Evolutionary conservation across 1,140 invertebrate genomes (phyloP).

Genomic region (Nomia melanderi): DNA sequence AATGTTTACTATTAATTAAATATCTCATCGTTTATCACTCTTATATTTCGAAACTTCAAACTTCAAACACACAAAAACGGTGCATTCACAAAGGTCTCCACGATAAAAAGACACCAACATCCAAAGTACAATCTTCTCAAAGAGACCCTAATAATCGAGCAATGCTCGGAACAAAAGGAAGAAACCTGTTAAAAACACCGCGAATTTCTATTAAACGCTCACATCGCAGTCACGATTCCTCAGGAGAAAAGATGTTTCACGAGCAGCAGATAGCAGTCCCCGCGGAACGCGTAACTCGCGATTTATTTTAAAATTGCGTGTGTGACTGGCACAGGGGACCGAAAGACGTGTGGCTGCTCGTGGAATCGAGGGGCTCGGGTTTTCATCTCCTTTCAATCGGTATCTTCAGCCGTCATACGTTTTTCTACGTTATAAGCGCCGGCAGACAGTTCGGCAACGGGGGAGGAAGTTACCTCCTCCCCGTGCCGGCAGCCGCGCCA

Average conservation of each 20-base stretch:
- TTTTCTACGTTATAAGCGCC: conserved; percentile 45
- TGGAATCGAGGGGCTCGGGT: not conserved
- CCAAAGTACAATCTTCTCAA: too few species aligned
- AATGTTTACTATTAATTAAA: too few species aligned
- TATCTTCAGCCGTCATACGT: conserved; percentile 42
- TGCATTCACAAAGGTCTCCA: too few species aligned
- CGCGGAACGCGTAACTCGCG: not conserved
- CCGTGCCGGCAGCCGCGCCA: too few species aligned
- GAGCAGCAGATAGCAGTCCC: not conserved
- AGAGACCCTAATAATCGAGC: too few species aligned
- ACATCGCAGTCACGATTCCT: not conserved
- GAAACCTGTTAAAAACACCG: too few species aligned
- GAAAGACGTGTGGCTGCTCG: not conserved
- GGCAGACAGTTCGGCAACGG: conserved; percentile 33
- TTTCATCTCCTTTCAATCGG: conserved; percentile 44
- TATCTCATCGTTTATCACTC: too few species aligned
- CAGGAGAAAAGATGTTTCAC: not conserved
- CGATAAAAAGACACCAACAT: too few species aligned
- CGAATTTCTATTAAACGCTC: too few species aligned
- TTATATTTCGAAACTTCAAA: too few species aligned
- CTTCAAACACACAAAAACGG: too few species aligned
- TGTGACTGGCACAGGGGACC: not conserved
- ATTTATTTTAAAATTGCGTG: conserved; percentile 12
- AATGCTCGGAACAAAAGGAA: too few species aligned
- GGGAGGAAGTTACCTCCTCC: conserved; percentile 10